Evolutionary conservation across 2,113 vertebrate species (phyloP), one percentile per base, ranked within the genome.

Genomic region (Macquaria australasica): DNA sequence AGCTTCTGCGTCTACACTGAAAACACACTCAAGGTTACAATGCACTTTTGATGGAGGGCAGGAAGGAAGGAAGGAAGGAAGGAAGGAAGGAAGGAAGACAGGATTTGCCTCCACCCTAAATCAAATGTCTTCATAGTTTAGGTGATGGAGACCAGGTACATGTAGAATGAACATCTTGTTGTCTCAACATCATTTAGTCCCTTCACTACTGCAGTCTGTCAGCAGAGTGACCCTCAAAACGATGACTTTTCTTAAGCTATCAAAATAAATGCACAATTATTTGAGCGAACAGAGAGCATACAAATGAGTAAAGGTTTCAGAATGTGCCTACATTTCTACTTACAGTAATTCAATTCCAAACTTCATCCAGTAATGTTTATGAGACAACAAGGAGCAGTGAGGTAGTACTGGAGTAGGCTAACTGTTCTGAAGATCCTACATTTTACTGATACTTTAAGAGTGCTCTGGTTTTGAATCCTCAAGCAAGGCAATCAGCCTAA

Each of bases 11-110:
- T 73, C 62, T 48, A 51, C n/a, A 41, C 73, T 73, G 69, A 51
- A 70, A 83, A 86, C 80, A 79, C 59, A 82, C 70, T 85, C 89
- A 91, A 91, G 89, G 91, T 92, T 86, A 87, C 50, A 70, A 39
- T 77, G 82, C 25, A 20, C 73, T 74, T 60, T 66, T 23, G 75
- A 85, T 70, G 72, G 60, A 34, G 6, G 62, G 5, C 68, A 14
- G 43, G 53, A 16, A 48, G n/a, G n/a, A 18, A 39, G 66, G 43
- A 66, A 56, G 51, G 37, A 69, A 59, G 8, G 58, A 5, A 66
- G 7, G n/a, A 18, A 39, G 66, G 43, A 66, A 56, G 51, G 37
- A 69, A 59, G 8, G 58, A 5, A 66, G 7, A 56, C 4, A 12
- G 4, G 55, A 56, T 56, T n/a, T 56, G 23, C 23, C 23, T n/a